A percentile compares a stretch with the other conserved stretches of the same genome.
Conservation (phyloP, 23 tunicate genomes). For the Trididemnum miniatum region DNA sequence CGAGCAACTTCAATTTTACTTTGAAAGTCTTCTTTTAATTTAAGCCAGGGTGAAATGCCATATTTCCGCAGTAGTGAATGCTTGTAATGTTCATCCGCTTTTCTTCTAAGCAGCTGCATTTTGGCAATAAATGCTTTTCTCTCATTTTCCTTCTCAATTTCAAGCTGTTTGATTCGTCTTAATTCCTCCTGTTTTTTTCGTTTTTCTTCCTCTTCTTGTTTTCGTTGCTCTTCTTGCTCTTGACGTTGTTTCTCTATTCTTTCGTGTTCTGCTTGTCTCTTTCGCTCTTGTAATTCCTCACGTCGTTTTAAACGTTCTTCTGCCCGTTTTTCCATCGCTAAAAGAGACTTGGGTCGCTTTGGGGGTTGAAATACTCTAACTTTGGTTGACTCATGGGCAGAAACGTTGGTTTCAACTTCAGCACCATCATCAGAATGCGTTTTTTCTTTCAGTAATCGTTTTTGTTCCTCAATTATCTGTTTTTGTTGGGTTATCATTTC, state of each 20-base stretch:
- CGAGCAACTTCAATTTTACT: conserved; percentile 32
- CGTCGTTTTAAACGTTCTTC: conserved; percentile 43
- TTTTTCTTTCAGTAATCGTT: conserved; percentile 15
- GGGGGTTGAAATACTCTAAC: neutral
- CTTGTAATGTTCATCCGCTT: conserved; percentile 51
- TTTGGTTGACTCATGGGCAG: neutral
- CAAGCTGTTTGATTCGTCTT: conserved; percentile 22
- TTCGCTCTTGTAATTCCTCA: conserved; percentile 51
- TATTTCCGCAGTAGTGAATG: conserved; percentile 22
- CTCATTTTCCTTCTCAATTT: conserved; percentile 43
- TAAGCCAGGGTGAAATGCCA: conserved; percentile 52
- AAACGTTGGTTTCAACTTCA: neutral
- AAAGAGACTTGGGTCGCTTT: conserved; percentile 28
- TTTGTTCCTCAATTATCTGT: conserved; percentile 30
- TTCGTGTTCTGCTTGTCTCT: conserved; percentile 47
- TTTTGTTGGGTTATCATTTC: conserved; percentile 34
- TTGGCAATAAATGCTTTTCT: conserved; percentile 44
- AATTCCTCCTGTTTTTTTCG: conserved; percentile 25
- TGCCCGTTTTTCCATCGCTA: conserved; percentile 70
- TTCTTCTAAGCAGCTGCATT: conserved; percentile 36
- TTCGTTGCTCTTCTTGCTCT: conserved; percentile 45
- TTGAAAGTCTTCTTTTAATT: neutral
- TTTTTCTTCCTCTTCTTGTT: conserved; percentile 60
- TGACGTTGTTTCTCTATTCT: conserved; percentile 24
- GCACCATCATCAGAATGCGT: neutral